These are phyloP conservation scores for Gobionotothen gibberifrons DNA, from an alignment of 2,797 vertebrate species.

Conservation along the genomic window DNA sequence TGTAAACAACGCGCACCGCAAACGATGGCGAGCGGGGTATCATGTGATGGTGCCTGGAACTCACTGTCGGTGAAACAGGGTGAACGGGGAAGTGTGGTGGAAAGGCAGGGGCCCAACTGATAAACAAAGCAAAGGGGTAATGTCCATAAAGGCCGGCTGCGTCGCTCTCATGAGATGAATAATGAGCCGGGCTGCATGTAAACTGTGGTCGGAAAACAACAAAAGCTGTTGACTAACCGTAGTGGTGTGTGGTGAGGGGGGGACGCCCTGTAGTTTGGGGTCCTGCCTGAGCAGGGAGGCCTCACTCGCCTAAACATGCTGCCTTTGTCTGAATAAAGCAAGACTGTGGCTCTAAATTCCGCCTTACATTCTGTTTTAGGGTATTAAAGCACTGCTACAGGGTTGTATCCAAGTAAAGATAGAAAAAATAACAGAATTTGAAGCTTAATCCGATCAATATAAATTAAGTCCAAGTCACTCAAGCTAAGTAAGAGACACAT, in stretches of 20 bases:
- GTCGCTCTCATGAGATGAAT: conserved; percentile 73
- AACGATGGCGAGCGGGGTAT: conserved; percentile 65
- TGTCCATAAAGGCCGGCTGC: conserved; percentile 67
- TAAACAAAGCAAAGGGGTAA: conserved; percentile 74
- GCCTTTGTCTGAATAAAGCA: conserved; percentile 45
- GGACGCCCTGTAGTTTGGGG: conserved; percentile 69
- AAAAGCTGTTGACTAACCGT: conserved; percentile 83
- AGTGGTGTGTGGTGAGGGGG: conserved; percentile 67
- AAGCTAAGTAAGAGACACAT: no score
- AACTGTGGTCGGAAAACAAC: conserved; percentile 83
- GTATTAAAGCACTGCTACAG: conserved; percentile 39
- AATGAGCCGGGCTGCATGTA: conserved; percentile 75
- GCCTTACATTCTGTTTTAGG: conserved; percentile 48
- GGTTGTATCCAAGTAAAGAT: not conserved
- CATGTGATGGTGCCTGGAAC: conserved; percentile 71
- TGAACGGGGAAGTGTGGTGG: conserved; percentile 62
- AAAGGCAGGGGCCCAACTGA: conserved; percentile 67
- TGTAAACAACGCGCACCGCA: conserved; percentile 70
- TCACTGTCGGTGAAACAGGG: conserved; percentile 56
- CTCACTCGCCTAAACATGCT: conserved; percentile 66
- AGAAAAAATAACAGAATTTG: no score
- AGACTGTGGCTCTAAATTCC: conserved; percentile 33
- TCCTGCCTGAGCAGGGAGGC: conserved; percentile 58
- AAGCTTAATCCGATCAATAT: no score
- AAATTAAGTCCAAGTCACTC: no score